Conservation (phyloP, 2,113 vertebrate genomes). For the Motacilla tschutschensis region DNA sequence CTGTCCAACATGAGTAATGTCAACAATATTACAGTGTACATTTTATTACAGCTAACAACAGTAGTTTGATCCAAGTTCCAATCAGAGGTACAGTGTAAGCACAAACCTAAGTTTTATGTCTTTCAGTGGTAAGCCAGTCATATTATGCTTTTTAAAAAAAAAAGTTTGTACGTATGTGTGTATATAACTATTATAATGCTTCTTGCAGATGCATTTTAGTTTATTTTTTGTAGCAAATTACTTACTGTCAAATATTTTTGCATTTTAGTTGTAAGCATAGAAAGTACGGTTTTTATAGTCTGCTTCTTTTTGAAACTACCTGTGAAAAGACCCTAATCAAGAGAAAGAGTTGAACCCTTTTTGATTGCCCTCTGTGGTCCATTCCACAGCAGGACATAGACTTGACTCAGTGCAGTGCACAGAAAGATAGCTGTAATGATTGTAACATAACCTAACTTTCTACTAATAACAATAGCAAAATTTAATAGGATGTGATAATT, state of each 20-base stretch:
- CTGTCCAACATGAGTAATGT: conserved; percentile 68
- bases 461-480: not conserved
- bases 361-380: not conserved
- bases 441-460: not conserved
- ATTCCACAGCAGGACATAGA: not conserved
- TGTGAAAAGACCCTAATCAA: not conserved
- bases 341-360: not conserved
- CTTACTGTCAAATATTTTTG: not conserved
- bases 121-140: conserved; percentile 16
- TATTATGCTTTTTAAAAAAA: not conserved
- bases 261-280: not conserved
- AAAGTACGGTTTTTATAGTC: not conserved
- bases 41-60: conserved; percentile 67
- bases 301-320: not conserved
- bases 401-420: not conserved
- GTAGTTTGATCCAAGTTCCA: conserved; percentile 62
- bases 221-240: not conserved
- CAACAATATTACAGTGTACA: conserved; percentile 49
- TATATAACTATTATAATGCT: conserved; percentile 3
- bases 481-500: not conserved
- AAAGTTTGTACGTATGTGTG: not conserved
- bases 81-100: conserved; percentile 59
- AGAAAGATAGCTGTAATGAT: not conserved
- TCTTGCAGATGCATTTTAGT: conserved; percentile 46
- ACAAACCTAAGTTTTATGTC: conserved; percentile 55